phyloP scores from a whole-genome alignment of 2,888 invertebrate genomes.

The Pandemis cinnamomeana region DNA sequence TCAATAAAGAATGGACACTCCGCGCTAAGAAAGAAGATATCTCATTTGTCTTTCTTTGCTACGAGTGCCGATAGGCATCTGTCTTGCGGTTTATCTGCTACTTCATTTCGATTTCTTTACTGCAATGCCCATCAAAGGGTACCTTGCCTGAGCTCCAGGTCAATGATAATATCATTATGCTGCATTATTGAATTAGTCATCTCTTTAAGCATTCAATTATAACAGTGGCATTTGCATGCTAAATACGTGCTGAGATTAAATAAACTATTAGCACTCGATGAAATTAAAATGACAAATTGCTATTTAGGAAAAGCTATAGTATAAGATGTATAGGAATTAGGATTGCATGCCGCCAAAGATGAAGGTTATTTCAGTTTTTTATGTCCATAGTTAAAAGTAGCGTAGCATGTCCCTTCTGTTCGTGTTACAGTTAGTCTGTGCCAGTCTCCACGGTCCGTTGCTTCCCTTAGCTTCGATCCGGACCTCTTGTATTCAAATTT shows the following conservation, averaged over 20 bases:
- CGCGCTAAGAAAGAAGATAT: conserved; percentile 66
- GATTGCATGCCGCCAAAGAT: neutral
- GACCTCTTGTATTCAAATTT: conserved; percentile 53
- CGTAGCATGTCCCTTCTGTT: conserved; percentile 50
- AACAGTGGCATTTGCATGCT: neutral
- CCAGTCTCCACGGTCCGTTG: conserved; percentile 54
- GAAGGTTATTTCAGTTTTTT: neutral
- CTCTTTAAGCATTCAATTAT: neutral
- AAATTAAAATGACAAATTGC: neutral
- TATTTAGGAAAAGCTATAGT: no score
- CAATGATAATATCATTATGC: conserved; percentile 4
- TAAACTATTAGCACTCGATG: neutral
- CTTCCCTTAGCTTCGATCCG: conserved; percentile 54
- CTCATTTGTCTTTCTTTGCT: conserved; percentile 77
- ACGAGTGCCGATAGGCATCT: conserved; percentile 58
- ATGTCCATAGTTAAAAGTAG: neutral
- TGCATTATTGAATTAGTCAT: conserved; percentile 21
- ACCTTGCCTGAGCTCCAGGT: conserved; percentile 23
- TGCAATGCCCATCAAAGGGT: conserved; percentile 18
- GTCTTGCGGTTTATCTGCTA: conserved; percentile 51
- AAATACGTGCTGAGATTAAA: neutral
- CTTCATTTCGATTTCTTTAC: conserved; percentile 49
- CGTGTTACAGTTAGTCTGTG: conserved; percentile 59
- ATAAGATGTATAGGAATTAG: neutral
- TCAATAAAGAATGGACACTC: conserved; percentile 74